Evolutionary conservation across 30 jellyfish, hydroid and myxozoan species (phyloP).

Genomic region (Pelagia noctiluca): DNA sequence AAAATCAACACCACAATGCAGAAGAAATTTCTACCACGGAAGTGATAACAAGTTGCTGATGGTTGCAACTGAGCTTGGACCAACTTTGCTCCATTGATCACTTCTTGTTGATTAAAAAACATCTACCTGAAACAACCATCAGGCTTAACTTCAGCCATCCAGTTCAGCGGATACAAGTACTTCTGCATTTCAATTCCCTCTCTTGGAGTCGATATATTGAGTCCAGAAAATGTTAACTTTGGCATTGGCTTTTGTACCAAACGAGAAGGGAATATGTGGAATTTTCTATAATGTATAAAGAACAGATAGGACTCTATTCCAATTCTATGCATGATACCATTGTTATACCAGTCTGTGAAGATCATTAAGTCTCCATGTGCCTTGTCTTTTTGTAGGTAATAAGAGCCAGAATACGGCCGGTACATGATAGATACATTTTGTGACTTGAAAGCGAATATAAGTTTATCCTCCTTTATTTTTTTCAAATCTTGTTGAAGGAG

Average conservation of each 20-base stretch:
- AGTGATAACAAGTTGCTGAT: no score
- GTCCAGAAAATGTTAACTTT: slow-evolving; percentile 73
- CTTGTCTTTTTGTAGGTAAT: slow-evolving; percentile 45
- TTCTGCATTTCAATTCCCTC: slow-evolving; percentile 85
- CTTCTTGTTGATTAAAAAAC: no score
- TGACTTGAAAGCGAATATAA: slow-evolving; percentile 40
- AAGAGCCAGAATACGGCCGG: slow-evolving; percentile 83
- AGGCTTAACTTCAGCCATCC: slow-evolving; percentile 82
- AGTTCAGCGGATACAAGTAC: slow-evolving; percentile 78
- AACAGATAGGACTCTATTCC: slow-evolving; percentile 89
- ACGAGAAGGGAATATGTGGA: slow-evolving; percentile 82
- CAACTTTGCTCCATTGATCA: no score
- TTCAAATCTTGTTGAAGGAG: slow-evolving; percentile 71
- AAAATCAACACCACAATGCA: no score
- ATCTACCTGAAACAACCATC: slow-evolving; percentile 63
- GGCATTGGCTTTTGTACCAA: slow-evolving; percentile 70
- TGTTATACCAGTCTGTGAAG: slow-evolving; percentile 48
- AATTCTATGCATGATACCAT: slow-evolving; percentile 69
- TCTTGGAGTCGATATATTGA: slow-evolving; percentile 74
- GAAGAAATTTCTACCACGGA: no score
- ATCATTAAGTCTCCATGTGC: slow-evolving; percentile 86
- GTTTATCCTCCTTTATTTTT: slow-evolving; percentile 31
- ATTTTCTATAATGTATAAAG: slow-evolving; percentile 78
- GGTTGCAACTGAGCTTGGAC: no score
- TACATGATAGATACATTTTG: slow-evolving; percentile 63